Evolutionary conservation across 2,113 vertebrate species (phyloP).

Genomic region (Corythoichthys intestinalis): DNA sequence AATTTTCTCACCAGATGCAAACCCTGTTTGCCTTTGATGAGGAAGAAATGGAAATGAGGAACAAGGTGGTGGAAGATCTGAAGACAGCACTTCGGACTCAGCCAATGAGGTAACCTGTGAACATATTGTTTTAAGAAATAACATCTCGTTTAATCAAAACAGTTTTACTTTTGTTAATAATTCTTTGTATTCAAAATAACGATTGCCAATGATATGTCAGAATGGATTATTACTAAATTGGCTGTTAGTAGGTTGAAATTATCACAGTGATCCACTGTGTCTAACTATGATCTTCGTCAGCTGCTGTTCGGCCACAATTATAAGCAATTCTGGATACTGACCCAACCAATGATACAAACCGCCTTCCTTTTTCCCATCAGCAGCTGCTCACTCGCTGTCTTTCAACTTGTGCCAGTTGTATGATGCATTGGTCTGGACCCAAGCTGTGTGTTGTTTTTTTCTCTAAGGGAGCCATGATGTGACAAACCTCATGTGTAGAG

Average conservation of each 20-base stretch:
- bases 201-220: not conserved
- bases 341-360: conserved; percentile 16
- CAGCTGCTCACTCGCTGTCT: conserved; percentile 34
- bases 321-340: conserved; percentile 25
- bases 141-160: not conserved
- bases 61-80: conserved; percentile 94
- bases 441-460: conserved; percentile 38
- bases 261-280: not conserved
- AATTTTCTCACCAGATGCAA: conserved; percentile 81
- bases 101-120: conserved; percentile 85
- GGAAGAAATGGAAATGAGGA: conserved; percentile 94
- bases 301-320: conserved; percentile 32
- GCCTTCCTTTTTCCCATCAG: conserved; percentile 25
- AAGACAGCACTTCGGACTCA: conserved; percentile 96
- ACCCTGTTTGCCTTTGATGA: conserved; percentile 90
- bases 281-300: conserved; percentile 6
- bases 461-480: conserved; percentile 24
- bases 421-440: conserved; percentile 39
- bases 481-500: conserved; percentile 30
- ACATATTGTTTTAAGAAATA: not conserved
- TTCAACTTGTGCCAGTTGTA: conserved; percentile 27
- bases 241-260: not conserved
- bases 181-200: not conserved
- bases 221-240: not conserved
- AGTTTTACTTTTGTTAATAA: not conserved